Base-by-base conservation (phyloP, 1,140 invertebrate species). In the Telenomus remus region DNA sequence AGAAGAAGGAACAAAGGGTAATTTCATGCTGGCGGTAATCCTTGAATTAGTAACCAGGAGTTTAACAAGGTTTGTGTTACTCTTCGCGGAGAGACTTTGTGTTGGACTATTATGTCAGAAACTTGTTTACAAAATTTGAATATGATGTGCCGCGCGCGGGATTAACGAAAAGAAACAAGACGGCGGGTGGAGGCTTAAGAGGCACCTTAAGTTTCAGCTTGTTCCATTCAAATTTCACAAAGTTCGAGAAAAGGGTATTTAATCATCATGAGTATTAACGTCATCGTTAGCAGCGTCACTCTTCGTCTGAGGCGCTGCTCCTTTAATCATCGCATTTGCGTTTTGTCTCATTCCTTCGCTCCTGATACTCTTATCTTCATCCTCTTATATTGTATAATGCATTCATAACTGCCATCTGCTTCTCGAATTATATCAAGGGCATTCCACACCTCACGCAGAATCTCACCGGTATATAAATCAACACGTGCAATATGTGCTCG, bases 381-480 rank as follows among this genome's bases (percentile, higher is more conserved):
- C 64, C 68, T 57, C 53, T 79, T 72, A 76, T 79, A 68, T 68
- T 72, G 54, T 72, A 77, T 77, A 71, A 76, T 76, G 59, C 66
- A 76, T 71, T 69, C 66, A 70, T 50, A 76, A 70, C 74, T 76
- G 61, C 61, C 66, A 71, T 71, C 61, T 66, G 74, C 74, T 76
- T 42, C 74, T 76, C 74, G 66, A 76, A 76, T 71, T 71, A 71
- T 79, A 75, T 79, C 72, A 72, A 71, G 68, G 71, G 66, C 71
- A 60, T 75, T 75, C 76, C 71, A 75, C 72, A 76, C 77, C 76
- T 79, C 63, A 37, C 66, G 5, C 42, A 63, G 50, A 66, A 51
- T 64, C 69, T 60, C 64, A n/a, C 44, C 37, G 70, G 76, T 71
- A 73, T 74, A 74, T 78, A 78, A 74, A 78, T 74, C 69, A 73